Evolutionary conservation across 1,140 invertebrate genomes (phyloP).

Genomic region (Rhagoletis zephyria): DNA sequence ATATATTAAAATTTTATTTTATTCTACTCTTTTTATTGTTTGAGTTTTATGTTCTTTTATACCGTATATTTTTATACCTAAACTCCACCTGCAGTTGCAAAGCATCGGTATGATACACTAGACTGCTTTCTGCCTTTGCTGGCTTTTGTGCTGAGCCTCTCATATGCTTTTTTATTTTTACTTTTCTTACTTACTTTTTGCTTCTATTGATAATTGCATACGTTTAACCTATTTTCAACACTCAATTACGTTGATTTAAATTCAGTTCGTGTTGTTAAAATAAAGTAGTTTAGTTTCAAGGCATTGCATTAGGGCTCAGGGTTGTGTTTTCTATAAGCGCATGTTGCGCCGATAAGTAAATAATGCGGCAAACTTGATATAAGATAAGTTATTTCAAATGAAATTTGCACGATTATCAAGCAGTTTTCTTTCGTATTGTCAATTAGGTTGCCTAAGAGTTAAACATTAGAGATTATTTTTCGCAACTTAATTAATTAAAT

Average conservation of each 20-base stretch:
- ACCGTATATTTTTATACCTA: background rate
- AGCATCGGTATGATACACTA: background rate
- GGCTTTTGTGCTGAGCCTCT: no score
- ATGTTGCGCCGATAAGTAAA: background rate
- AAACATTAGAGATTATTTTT: no score
- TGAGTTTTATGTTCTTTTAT: no score
- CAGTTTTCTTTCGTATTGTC: background rate
- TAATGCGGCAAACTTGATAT: background rate
- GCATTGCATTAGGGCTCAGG: conserved; percentile 16
- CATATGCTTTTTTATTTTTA: background rate
- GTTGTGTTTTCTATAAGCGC: background rate
- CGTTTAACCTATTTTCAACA: background rate
- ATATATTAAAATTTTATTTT: no score
- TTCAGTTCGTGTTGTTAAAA: background rate
- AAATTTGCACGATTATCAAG: background rate
- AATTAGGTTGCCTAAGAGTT: background rate
- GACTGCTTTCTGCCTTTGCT: background rate
- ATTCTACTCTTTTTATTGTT: no score
- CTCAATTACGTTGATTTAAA: conserved; percentile 17
- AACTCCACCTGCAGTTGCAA: background rate
- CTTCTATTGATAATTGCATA: background rate
- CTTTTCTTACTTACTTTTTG: background rate
- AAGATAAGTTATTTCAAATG: background rate
- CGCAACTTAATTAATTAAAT: background rate
- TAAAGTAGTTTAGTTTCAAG: background rate